A percentile compares a stretch with the other conserved stretches of the same genome.
phyloP scores from a whole-genome alignment of 2,113 vertebrate species.

The Rhadina sibilatrix region DNA sequence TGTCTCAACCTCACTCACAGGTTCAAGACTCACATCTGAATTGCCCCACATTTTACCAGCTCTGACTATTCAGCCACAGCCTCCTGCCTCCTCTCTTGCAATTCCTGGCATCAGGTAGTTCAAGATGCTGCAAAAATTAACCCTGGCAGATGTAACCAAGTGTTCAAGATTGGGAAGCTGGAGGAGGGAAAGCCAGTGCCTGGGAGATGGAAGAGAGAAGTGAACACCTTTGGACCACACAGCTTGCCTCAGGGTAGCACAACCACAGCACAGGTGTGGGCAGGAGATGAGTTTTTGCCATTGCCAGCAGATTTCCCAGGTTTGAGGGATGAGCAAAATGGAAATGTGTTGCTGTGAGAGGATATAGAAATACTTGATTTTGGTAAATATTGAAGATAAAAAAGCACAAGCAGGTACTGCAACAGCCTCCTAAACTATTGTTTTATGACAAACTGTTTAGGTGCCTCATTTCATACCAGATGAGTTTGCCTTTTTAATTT shows the following conservation, averaged over 20 bases:
- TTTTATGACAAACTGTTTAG: neutral
- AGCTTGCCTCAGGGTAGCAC: neutral
- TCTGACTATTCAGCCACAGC: neutral
- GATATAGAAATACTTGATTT: neutral
- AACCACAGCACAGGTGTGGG: neutral
- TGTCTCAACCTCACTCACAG: neutral
- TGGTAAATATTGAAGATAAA: neutral
- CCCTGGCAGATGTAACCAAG: neutral
- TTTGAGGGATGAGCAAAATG: neutral
- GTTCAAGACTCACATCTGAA: neutral
- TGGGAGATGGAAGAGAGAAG: neutral
- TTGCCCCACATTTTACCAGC: neutral
- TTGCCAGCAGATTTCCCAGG: neutral
- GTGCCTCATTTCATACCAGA: neutral
- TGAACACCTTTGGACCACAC: accelerated
- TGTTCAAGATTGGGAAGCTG: neutral
- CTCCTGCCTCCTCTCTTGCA: neutral
- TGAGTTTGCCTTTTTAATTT: neutral
- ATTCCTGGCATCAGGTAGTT: neutral
- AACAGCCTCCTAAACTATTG: neutral
- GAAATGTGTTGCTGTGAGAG: neutral
- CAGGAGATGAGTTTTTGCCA: neutral
- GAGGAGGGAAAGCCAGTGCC: neutral
- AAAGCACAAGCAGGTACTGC: neutral
- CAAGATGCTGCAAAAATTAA: neutral